Conservation (phyloP, 2,888 invertebrate genomes). For the Sminthurides aquaticus region DNA sequence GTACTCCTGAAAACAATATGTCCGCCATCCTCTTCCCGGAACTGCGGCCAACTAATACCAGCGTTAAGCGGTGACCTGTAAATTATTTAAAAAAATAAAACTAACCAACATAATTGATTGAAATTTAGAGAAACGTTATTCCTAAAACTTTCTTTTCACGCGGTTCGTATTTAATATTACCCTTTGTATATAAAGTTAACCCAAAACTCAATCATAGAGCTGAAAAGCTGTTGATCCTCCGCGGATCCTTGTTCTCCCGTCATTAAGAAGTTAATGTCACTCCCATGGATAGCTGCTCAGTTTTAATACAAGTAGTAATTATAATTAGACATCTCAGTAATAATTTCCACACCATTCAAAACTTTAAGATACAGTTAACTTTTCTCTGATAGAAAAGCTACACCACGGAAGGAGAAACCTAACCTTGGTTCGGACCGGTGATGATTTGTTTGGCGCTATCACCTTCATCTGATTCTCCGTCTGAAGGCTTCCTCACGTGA, state of each 20-base stretch:
- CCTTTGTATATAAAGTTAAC: slow-evolving; percentile 38
- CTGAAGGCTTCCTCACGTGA: slow-evolving; percentile 16
- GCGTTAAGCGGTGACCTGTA: slow-evolving; percentile 31
- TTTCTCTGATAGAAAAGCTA: too few species aligned
- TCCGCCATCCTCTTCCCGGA: slow-evolving; percentile 23
- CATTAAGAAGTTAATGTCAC: slow-evolving; percentile 30
- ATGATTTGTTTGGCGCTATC: background rate
- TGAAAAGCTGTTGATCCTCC: slow-evolving; percentile 26
- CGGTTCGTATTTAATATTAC: slow-evolving; percentile 13
- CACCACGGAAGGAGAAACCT: background rate
- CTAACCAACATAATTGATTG: slow-evolving; percentile 6
- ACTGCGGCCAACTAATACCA: slow-evolving; percentile 36
- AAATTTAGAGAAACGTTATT: too few species aligned
- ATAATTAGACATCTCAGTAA: background rate
- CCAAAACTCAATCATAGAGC: slow-evolving; percentile 30
- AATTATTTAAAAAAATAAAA: slow-evolving; percentile 1
- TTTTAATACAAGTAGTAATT: background rate
- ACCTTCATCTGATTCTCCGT: background rate
- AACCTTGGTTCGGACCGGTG: slow-evolving; percentile 13
- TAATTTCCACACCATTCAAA: too few species aligned
- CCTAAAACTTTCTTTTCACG: too few species aligned
- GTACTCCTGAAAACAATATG: slow-evolving; percentile 25
- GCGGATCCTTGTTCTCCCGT: slow-evolving; percentile 28
- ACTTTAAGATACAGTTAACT: too few species aligned
- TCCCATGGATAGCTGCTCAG: slow-evolving; percentile 33